phyloP scores from a whole-genome alignment of 2,797 vertebrate genomes.

The Microhierax caerulescens region DNA sequence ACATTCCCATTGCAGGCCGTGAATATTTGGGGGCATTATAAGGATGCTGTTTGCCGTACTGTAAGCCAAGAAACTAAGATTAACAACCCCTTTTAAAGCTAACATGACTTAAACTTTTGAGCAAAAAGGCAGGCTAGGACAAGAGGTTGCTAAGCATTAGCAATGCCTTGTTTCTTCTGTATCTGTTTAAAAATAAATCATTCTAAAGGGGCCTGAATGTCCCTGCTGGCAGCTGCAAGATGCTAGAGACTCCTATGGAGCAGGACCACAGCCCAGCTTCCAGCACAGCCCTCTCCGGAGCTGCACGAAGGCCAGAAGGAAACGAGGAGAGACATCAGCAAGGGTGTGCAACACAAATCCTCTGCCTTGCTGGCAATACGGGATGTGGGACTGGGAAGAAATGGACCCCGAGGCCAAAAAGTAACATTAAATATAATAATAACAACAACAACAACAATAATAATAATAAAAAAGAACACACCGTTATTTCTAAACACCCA shows the following conservation, averaged over 20 bases:
- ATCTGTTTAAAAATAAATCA: background rate
- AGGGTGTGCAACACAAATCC: constrained; percentile 25
- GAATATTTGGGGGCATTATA: background rate
- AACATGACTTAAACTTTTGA: background rate
- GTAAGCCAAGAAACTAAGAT: constrained; percentile 2
- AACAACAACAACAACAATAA: background rate
- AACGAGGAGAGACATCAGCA: background rate
- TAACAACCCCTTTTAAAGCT: constrained; percentile 57
- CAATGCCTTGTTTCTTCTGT: constrained; percentile 2
- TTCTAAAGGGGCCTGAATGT: constrained; percentile 1
- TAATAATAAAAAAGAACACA: constrained; percentile 17
- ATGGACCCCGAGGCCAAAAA: constrained; percentile 37
- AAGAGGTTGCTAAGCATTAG: constrained; percentile 57
- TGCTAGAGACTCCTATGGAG: background rate
- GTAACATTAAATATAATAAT: constrained; percentile 56
- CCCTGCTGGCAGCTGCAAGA: constrained; percentile 30
- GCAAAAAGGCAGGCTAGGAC: constrained; percentile 38
- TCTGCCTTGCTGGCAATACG: background rate
- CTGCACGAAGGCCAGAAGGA: background rate
- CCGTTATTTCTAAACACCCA: constrained; percentile 31
- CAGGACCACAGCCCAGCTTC: background rate
- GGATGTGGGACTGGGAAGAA: constrained; percentile 3
- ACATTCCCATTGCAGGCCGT: background rate
- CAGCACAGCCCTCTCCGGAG: background rate
- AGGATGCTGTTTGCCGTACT: constrained; percentile 2